Evolutionary conservation across 2,797 vertebrate genomes (phyloP), one percentile per base, ranked within the genome.

Genomic region (Typhlichthys subterraneus): DNA sequence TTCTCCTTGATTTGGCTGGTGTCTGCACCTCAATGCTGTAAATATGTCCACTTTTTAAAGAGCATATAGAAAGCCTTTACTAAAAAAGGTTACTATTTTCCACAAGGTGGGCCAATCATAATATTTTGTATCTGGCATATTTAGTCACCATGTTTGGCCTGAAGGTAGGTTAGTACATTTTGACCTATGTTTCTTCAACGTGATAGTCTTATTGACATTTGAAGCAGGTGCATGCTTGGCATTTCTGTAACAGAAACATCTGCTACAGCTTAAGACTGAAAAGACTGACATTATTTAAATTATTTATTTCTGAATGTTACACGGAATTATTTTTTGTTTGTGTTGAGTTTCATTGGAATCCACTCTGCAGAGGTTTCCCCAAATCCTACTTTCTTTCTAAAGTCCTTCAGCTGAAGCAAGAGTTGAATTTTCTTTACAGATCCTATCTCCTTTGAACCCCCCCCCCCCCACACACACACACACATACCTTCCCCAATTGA

Each of bases 161-260:
- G 59, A 17, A 63, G 78, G 73, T 79, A 63, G 77, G 53, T 49
- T 66, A 76, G 63, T 80, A 76, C 65, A 85, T 84, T 86, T 82
- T 80, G 79, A 81, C 80, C 63, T 62, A 67, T 65, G 78, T 45
- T 75, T 80, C 73, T 79, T 84, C 77, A 61, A 82, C 79, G 81
- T 72, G 68, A 63, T 74, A 57, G 66, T 85, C 70, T 76, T 89
- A 87, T 82, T 88, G 89, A 88, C 91, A 91, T 89, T 81, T 86
- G 62, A 81, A 76, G 85, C 73, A 79, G 13, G 82, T 69, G 70
- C 85, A 83, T 85, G 86, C 78, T 60, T 70, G 42, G 70, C 82
- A 85, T 88, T 89, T 89, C 72, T 77, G 75, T 75, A 86, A 63
- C 53, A 17, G 67, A 80, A 78, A 78, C 74, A 76, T 88, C 75